phyloP scores from a whole-genome alignment of 2,888 invertebrate species.

The Octodonta nipae region DNA sequence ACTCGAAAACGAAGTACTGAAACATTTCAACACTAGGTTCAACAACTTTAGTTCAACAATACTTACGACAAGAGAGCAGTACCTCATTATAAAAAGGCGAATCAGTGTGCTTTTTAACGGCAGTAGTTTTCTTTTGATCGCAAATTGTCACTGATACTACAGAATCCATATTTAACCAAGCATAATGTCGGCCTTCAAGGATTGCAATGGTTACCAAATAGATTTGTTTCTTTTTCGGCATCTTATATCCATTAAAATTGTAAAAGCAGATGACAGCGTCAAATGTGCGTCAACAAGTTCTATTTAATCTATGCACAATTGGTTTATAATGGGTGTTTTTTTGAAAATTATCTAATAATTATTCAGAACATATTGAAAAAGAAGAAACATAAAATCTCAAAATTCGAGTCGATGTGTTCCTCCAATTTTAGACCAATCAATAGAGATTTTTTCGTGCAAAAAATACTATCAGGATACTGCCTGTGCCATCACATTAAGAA shows the following conservation, averaged over 20 bases:
- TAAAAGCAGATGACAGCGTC: background rate
- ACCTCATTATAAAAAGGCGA: conserved; percentile 60
- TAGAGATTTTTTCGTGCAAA: too few relatives aligned
- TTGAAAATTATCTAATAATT: too few relatives aligned
- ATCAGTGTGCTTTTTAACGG: conserved; percentile 43
- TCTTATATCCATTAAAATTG: conserved; percentile 6
- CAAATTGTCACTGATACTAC: conserved; percentile 50
- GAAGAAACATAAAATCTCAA: too few relatives aligned
- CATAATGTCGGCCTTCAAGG: conserved; percentile 50
- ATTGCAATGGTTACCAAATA: conserved; percentile 52
- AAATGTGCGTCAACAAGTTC: conserved; percentile 2
- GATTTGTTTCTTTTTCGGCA: conserved; percentile 27
- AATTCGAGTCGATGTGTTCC: too few relatives aligned
- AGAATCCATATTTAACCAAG: conserved; percentile 41
- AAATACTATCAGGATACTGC: too few relatives aligned
- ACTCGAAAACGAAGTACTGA: conserved; percentile 35
- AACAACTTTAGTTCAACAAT: background rate
- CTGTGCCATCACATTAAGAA: too few relatives aligned
- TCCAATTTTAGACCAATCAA: too few relatives aligned
- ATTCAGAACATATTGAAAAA: too few relatives aligned
- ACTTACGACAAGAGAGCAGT: conserved; percentile 10
- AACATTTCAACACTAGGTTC: background rate
- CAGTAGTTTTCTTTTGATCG: conserved; percentile 46
- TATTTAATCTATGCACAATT: too few relatives aligned
- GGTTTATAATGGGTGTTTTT: too few relatives aligned